Base-by-base conservation (phyloP, 2,888 invertebrate species). In the Megastigmus dorsalis region DNA sequence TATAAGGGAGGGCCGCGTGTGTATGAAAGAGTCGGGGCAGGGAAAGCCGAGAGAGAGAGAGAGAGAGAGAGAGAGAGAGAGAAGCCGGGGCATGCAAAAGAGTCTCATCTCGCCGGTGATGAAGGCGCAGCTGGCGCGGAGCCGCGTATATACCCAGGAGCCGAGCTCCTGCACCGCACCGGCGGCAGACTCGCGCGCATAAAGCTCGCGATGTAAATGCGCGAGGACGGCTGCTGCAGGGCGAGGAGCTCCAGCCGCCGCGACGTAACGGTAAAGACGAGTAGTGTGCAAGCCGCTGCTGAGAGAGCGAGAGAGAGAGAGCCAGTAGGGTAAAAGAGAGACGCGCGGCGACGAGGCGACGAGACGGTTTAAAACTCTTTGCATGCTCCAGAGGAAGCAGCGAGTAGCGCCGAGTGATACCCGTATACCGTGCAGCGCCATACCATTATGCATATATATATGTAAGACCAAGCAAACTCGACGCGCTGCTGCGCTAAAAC, bases 251-350 rank as follows among this genome's bases (percentile, higher is more conserved):
- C 23, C 20, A 5, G n/a, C 3, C 48, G 28, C 13, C 6, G 4
- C 23, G 33, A 0, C 15, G 48, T 38, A 72, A 72, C 72, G 72
- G 65, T 65, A 66, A 59, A 65, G 59, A 59, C 72, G 33, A 20
- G 65, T 41, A 60, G 23, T 15, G 18, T 2, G 43, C 4, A 54
- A 26, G 36, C 33, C 15, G 20, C 33, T 13, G 23, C n/a, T n/a
- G n/a, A n/a, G n/a, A n/a, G n/a, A n/a, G n/a, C n/a, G n/a, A n/a
- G n/a, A n/a, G n/a, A n/a, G 15, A 30, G 20, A 48, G 62, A 52
- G 43, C n/a, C 15, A n/a, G n/a, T n/a, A n/a, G n/a, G n/a, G n/a
- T n/a, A n/a, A n/a, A 23, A 30, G 20, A 48, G 62, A 52, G 43
- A 45, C 15, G 33, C 6, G 13, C 2, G 18, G 59, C n/a, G 28